phyloP scores from a whole-genome alignment of 2,113 vertebrate genomes.

The Lutjanus erythropterus region DNA sequence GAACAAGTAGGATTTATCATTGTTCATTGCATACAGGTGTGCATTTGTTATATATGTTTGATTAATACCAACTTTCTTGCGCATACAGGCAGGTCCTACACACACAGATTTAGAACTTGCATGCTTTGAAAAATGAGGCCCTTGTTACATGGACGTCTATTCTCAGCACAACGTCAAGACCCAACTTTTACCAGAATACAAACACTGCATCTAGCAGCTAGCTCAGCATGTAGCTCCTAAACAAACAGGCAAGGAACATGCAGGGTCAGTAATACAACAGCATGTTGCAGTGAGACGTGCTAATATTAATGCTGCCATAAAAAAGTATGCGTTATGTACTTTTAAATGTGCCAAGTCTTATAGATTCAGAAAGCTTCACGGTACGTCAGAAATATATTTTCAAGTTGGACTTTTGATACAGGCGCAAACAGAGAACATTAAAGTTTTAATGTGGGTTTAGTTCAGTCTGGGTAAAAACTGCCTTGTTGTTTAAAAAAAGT shows the following conservation, averaged over 20 bases:
- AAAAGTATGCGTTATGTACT: background rate
- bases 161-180: constrained; percentile 45
- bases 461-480: background rate
- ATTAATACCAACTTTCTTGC: constrained; percentile 38
- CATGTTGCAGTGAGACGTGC: background rate
- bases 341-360: background rate
- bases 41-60: constrained; percentile 22
- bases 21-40: constrained; percentile 44
- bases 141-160: constrained; percentile 41
- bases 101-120: constrained; percentile 44
- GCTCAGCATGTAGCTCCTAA: constrained; percentile 4
- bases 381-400: background rate
- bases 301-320: background rate
- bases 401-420: background rate
- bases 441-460: background rate
- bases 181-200: constrained; percentile 38
- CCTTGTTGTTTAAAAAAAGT: background rate
- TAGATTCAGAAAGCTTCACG: background rate
- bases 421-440: background rate
- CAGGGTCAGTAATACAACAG: constrained; percentile 3
- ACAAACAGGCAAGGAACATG: background rate
- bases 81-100: constrained; percentile 31
- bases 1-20: constrained; percentile 37
- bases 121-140: constrained; percentile 53
- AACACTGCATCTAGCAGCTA: constrained; percentile 8